Percentiles rank a stretch among this genome's conserved stretches.
Evolutionary conservation across 2,888 invertebrate genomes (phyloP).

Genomic region (Allygus modestus): DNA sequence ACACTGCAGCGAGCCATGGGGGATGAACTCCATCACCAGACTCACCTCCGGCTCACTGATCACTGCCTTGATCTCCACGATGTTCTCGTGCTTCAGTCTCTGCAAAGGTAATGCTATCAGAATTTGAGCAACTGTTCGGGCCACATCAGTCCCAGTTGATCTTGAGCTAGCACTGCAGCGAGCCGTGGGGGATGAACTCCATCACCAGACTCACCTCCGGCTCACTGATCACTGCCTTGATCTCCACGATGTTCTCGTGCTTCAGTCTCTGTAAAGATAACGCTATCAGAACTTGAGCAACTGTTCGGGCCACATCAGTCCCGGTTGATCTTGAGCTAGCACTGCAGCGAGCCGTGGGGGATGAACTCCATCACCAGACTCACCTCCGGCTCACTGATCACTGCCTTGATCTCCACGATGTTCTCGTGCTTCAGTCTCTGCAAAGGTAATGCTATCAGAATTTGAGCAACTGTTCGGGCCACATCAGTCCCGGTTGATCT

Average conservation of each 20-base stretch:
- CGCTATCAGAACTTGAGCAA: constrained; percentile 77
- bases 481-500: constrained; percentile 84
- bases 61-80: constrained; percentile 91
- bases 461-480: constrained; percentile 81
- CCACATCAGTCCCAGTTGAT: constrained; percentile 84
- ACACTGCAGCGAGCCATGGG: constrained; percentile 88
- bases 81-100: constrained; percentile 90
- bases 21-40: constrained; percentile 93
- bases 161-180: constrained; percentile 88
- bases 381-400: constrained; percentile 84
- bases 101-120: constrained; percentile 72
- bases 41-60: constrained; percentile 84
- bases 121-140: constrained; percentile 80
- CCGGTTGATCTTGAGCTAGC: constrained; percentile 86
- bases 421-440: constrained; percentile 90
- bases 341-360: constrained; percentile 88
- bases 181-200: constrained; percentile 92
- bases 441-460: constrained; percentile 65
- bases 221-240: constrained; percentile 85
- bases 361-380: constrained; percentile 94
- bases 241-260: constrained; percentile 93
- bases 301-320: constrained; percentile 81
- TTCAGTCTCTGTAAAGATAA: constrained; percentile 80
- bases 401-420: constrained; percentile 91
- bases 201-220: constrained; percentile 90